phyloP scores from a whole-genome alignment of 1,140 invertebrate genomes.

The Metopolophium dirhodum region DNA sequence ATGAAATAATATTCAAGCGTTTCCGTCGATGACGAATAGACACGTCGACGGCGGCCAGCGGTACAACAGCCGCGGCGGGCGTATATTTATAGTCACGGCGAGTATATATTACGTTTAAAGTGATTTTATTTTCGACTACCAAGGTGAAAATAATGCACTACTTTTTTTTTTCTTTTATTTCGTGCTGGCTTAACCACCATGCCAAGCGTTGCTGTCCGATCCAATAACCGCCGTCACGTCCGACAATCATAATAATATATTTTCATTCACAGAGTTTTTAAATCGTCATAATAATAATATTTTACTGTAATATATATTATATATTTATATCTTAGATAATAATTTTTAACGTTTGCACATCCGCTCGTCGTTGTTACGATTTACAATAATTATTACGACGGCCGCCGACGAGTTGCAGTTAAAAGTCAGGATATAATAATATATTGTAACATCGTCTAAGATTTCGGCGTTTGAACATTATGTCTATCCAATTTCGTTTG shows the following conservation, averaged over 20 bases:
- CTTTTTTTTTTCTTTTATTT: background rate
- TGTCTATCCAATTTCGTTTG: too few relatives aligned
- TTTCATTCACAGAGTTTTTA: background rate
- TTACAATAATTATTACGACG: too few relatives aligned
- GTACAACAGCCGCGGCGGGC: background rate
- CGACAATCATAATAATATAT: background rate
- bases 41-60: background rate
- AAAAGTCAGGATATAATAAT: too few relatives aligned
- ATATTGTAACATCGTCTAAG: too few relatives aligned
- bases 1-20: background rate
- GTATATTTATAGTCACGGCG: slow-evolving; percentile 24
- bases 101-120: background rate
- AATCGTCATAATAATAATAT: background rate
- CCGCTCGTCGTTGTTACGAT: too few relatives aligned
- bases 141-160: background rate
- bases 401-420: background rate
- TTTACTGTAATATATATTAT: too few relatives aligned
- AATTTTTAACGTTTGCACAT: background rate
- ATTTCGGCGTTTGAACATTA: too few relatives aligned
- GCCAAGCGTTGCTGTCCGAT: background rate
- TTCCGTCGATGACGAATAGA: background rate
- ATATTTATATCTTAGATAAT: background rate
- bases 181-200: background rate
- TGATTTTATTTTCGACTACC: slow-evolving; percentile 3
- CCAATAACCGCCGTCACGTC: background rate